Evolutionary conservation across 1,140 invertebrate species (phyloP).

Genomic region (Papilio machaon): DNA sequence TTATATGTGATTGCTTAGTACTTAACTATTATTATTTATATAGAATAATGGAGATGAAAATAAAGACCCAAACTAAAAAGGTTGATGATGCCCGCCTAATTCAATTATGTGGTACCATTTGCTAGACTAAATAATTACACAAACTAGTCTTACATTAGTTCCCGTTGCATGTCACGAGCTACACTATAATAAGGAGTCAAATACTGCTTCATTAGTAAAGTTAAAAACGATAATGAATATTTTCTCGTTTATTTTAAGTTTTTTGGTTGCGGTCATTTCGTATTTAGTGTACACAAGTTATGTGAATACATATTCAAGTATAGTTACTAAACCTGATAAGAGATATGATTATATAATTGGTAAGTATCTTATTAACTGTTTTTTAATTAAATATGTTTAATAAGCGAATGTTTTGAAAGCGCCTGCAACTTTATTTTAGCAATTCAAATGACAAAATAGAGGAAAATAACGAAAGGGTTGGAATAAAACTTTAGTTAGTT

Average conservation of each 20-base stretch:
- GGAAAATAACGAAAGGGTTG: background rate
- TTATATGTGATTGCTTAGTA: background rate
- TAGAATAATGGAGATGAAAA: constrained; percentile 11
- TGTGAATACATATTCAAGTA: constrained; percentile 60
- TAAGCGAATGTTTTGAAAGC: background rate
- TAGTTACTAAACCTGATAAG: constrained; percentile 63
- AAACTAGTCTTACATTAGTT: constrained; percentile 40
- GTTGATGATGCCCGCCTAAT: constrained; percentile 65
- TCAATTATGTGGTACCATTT: constrained; percentile 63
- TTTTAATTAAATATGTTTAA: background rate
- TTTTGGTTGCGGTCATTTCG: constrained; percentile 58
- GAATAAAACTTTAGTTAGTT: background rate
- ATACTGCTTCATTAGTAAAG: background rate
- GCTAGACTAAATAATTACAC: constrained; percentile 48
- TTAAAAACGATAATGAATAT: constrained; percentile 51
- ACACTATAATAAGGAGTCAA: constrained; percentile 17
- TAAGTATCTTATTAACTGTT: constrained; percentile 52
- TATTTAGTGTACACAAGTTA: constrained; percentile 70
- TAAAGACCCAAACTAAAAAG: constrained; percentile 39
- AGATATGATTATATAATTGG: constrained; percentile 79
- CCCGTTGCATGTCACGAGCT: constrained; percentile 1
- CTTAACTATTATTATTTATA: constrained; percentile 20
- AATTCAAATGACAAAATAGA: background rate
- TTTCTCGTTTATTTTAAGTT: constrained; percentile 59
- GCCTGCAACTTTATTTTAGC: background rate